These are phyloP conservation scores for Eulemur macaco DNA, from an alignment of 2,113 vertebrate genomes.

Conservation along the genomic window DNA sequence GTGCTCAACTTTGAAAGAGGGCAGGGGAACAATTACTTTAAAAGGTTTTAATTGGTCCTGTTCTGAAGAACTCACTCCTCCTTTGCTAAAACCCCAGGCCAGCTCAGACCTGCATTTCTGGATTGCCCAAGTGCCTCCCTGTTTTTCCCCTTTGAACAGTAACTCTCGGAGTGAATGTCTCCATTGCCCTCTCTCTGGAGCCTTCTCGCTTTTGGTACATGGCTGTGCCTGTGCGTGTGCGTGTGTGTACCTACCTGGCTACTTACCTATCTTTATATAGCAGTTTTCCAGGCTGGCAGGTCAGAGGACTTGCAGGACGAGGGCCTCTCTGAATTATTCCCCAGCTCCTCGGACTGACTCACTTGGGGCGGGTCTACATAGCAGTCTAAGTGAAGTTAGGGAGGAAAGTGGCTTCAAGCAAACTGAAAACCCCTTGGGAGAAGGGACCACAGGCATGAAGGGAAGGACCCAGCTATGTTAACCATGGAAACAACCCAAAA, in stretches of 20 bases:
- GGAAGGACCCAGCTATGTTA: not conserved
- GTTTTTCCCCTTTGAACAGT: constrained; percentile 63
- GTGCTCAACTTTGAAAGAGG: constrained; percentile 65
- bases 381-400: not conserved
- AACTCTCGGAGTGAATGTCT: constrained; percentile 16
- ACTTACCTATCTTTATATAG: constrained; percentile 11
- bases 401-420: constrained; percentile 42
- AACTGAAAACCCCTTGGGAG: not conserved
- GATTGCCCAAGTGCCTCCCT: constrained; percentile 60
- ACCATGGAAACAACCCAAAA: not conserved
- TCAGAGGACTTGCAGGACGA: not conserved
- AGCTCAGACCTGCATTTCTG: constrained; percentile 77
- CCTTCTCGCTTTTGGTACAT: not conserved
- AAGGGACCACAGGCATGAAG: not conserved
- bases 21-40: constrained; percentile 71
- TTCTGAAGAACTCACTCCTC: constrained; percentile 66
- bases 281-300: not conserved
- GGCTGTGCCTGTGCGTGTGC: not conserved
- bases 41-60: constrained; percentile 76
- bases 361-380: constrained; percentile 37
- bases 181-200: not conserved
- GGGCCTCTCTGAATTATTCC: not conserved
- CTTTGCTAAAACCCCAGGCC: constrained; percentile 72
- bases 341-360: constrained; percentile 59
- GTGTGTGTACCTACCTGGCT: not conserved